A percentile compares a stretch with the other conserved stretches of the same genome.
Evolutionary conservation across 2,888 invertebrate genomes (phyloP).

Genomic region (Calameuta pallipes): DNA sequence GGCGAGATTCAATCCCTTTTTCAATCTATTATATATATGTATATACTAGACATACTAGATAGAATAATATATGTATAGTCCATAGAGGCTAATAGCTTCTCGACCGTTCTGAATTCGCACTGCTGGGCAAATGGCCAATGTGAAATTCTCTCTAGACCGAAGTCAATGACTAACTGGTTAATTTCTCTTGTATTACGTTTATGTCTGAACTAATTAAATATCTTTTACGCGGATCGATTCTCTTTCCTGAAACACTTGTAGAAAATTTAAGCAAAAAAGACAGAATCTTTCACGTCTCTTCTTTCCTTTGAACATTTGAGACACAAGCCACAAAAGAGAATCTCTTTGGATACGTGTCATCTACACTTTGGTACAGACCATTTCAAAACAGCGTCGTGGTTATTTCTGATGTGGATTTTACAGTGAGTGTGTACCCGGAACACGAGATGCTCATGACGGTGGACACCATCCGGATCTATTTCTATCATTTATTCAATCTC

Average conservation of each 20-base stretch:
- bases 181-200: neutral
- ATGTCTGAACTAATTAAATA: neutral
- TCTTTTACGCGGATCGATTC: neutral
- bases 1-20: neutral
- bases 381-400: neutral
- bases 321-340: neutral
- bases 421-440: neutral
- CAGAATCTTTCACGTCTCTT: neutral
- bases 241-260: neutral
- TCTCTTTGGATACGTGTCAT: neutral
- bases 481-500: neutral
- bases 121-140: neutral
- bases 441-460: neutral
- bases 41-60: neutral
- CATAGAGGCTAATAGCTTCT: neutral
- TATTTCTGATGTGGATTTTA: neutral
- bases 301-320: neutral
- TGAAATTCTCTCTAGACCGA: neutral
- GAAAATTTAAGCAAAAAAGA: neutral
- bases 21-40: neutral
- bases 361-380: neutral
- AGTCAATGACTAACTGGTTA: neutral
- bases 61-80: neutral
- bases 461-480: neutral
- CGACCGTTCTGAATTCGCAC: neutral